phyloP scores from a whole-genome alignment of 2,113 vertebrate genomes.

The Fulmarus glacialis region DNA sequence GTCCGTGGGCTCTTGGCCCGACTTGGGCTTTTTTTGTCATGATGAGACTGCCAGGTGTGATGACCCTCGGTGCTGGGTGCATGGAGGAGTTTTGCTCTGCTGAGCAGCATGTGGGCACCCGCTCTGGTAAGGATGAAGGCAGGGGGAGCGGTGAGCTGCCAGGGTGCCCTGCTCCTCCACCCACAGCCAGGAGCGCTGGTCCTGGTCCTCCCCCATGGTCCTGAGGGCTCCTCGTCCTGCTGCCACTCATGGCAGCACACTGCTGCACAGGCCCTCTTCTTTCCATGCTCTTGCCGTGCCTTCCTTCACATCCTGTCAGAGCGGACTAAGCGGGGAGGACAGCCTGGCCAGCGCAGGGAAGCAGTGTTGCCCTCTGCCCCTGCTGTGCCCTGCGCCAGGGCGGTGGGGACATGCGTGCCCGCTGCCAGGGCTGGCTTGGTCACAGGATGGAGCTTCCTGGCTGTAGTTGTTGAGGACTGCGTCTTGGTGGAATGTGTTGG shows the following conservation, averaged over 20 bases:
- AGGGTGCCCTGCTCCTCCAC: background rate
- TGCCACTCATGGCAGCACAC: background rate
- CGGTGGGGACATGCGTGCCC: fast-evolving
- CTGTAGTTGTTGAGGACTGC: background rate
- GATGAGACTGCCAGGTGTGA: background rate
- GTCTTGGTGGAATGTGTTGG: background rate
- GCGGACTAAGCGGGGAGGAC: background rate
- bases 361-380: background rate
- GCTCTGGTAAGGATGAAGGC: background rate
- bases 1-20: background rate
- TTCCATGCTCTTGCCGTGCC: background rate
- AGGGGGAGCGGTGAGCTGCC: background rate
- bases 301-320: background rate
- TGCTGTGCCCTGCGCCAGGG: background rate
- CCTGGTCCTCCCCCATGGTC: background rate
- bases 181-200: background rate
- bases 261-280: background rate
- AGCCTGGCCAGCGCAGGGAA: background rate
- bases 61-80: fast-evolving
- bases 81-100: background rate
- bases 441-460: fast-evolving
- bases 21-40: background rate
- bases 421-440: background rate
- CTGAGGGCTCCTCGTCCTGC: background rate
- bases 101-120: fast-evolving